Evolutionary conservation across 2,113 vertebrate genomes (phyloP).

Genomic region (Aramus guarauna): DNA sequence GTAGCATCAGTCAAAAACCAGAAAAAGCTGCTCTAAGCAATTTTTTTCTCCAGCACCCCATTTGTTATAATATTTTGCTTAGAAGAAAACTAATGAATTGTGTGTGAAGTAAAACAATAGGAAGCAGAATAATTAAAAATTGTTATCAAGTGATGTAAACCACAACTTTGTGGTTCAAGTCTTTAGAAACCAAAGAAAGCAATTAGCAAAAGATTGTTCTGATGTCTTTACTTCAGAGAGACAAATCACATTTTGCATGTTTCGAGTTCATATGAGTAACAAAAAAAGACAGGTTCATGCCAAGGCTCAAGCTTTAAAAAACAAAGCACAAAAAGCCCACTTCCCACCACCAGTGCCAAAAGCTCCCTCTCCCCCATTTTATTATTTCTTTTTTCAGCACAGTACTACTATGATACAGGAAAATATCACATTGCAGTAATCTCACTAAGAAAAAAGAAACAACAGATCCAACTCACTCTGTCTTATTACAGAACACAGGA

Average conservation of each 20-base stretch:
- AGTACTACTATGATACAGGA: not conserved
- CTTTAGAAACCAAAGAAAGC: conserved; percentile 23
- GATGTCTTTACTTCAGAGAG: not conserved
- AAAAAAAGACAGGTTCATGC: not conserved
- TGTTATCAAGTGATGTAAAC: conserved; percentile 1
- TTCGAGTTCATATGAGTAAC: not conserved
- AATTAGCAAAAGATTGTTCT: conserved; percentile 12
- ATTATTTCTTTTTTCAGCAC: not conserved
- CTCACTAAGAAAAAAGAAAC: not conserved
- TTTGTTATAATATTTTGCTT: not conserved
- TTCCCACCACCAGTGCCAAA: not conserved
- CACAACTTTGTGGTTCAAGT: conserved; percentile 1
- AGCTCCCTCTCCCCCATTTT: not conserved
- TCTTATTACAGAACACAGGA: not conserved
- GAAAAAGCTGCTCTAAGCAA: not conserved
- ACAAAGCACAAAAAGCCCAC: not conserved
- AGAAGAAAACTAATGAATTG: conserved; percentile 20
- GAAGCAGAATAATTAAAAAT: conserved; percentile 12
- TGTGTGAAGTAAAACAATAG: not conserved
- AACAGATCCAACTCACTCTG: not conserved
- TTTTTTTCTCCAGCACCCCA: not conserved
- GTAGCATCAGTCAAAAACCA: not conserved
- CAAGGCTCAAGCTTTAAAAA: not conserved
- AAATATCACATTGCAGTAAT: not conserved
- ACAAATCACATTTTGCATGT: not conserved